phyloP scores from a whole-genome alignment of 2,113 vertebrate genomes.

The Prionailurus viverrinus region DNA sequence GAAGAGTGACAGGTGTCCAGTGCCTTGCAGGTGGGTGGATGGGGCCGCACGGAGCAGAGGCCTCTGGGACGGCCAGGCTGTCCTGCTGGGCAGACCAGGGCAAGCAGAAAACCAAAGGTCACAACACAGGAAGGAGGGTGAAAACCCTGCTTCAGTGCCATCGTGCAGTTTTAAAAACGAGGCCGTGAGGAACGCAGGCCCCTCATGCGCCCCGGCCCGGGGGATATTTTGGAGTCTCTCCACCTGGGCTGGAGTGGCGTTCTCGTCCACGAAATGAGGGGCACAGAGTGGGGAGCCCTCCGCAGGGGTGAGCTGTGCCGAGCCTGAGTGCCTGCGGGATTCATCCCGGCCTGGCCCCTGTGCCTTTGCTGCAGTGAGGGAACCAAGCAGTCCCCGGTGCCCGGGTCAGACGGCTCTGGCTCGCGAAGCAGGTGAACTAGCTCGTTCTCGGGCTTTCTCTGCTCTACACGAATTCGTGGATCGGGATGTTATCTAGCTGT shows the following conservation, averaged over 20 bases:
- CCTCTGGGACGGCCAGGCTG: neutral
- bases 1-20: neutral
- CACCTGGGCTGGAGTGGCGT: accelerated
- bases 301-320: accelerated
- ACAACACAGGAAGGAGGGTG: too few relatives aligned
- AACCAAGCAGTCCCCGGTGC: accelerated
- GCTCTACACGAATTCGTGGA: neutral
- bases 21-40: too few relatives aligned
- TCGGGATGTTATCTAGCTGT: too few relatives aligned
- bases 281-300: neutral
- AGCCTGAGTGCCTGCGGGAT: too few relatives aligned
- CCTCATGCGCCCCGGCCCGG: neutral
- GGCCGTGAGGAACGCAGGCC: too few relatives aligned
- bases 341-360: accelerated
- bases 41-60: accelerated
- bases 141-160: neutral
- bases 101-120: neutral
- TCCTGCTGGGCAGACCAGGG: accelerated
- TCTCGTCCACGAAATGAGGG: accelerated
- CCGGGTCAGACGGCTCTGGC: too few relatives aligned
- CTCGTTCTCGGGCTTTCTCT: neutral
- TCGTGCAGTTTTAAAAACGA: neutral
- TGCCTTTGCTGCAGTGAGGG: neutral
- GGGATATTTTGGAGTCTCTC: too few relatives aligned
- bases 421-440: accelerated